phyloP scores from a whole-genome alignment of 1,140 invertebrate species.

The Gryllus bimaculatus region DNA sequence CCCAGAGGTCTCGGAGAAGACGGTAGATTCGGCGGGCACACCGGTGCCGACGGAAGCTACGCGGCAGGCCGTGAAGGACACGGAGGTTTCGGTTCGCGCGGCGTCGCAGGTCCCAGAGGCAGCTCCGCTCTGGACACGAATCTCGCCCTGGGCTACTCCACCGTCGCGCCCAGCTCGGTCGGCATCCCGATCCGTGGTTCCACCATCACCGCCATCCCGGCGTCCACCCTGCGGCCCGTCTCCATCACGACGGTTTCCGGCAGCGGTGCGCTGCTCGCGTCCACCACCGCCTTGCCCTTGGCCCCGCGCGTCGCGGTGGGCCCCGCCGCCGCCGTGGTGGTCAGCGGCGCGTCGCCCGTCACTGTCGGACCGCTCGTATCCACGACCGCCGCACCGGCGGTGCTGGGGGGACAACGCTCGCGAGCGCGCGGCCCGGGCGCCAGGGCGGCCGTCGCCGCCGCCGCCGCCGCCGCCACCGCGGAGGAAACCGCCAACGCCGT shows the following conservation, averaged over 20 bases:
- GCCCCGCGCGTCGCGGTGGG: not conserved
- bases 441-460: not conserved
- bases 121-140: not conserved
- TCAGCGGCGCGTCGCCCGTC: not conserved
- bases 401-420: too few species aligned
- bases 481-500: not conserved
- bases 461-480: not conserved
- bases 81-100: not conserved
- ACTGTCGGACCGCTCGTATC: not conserved
- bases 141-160: not conserved
- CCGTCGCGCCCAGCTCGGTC: not conserved
- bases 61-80: not conserved
- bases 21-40: not conserved
- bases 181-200: not conserved
- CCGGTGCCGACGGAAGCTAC: not conserved
- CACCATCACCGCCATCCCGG: too few species aligned
- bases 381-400: not conserved
- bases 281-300: too few species aligned
- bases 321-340: not conserved
- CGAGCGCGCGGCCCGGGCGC: not conserved
- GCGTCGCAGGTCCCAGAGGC: not conserved
- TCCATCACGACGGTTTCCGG: not conserved
- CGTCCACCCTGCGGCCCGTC: not conserved
- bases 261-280: not conserved
- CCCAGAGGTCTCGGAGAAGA: not conserved